A percentile compares a stretch with the other conserved stretches of the same genome.
Evolutionary conservation across 2,888 invertebrate genomes (phyloP).

Genomic region (Crocallis elinguaria): DNA sequence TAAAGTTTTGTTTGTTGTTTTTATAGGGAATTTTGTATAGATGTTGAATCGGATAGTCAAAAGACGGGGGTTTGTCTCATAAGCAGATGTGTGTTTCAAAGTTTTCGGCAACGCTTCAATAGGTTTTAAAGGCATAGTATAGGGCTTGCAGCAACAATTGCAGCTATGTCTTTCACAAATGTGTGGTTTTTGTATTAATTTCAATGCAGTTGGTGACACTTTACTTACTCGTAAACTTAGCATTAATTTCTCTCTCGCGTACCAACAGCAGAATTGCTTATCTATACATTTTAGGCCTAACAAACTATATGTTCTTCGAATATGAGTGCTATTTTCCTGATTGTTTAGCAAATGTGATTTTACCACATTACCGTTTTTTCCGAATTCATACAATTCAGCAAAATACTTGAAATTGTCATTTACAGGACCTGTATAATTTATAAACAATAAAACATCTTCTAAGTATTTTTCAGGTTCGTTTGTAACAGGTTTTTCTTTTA

Average conservation of each 20-base stretch:
- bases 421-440: conserved; percentile 7
- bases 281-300: conserved; percentile 2
- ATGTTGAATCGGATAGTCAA: conserved; percentile 1
- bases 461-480: conserved; percentile 8
- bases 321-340: background rate
- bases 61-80: background rate
- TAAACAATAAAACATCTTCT: conserved; percentile 13
- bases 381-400: conserved; percentile 34
- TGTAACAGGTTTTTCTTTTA: background rate
- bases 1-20: background rate
- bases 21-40: background rate
- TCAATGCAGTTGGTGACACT: conserved; percentile 26
- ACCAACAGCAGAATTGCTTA: conserved; percentile 47
- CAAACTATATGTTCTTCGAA: conserved; percentile 7
- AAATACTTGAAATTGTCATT: background rate
- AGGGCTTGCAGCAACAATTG: conserved; percentile 29
- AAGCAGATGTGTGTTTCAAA: conserved; percentile 3
- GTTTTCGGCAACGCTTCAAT: background rate
- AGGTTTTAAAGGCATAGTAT: background rate
- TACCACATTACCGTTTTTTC: conserved; percentile 25
- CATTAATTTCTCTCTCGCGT: conserved; percentile 40
- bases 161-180: conserved; percentile 35
- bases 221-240: conserved; percentile 20
- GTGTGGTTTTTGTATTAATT: conserved; percentile 38
- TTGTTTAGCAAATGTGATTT: conserved; percentile 13